phyloP scores from a whole-genome alignment of 1,140 invertebrate genomes.

The Hydropsyche tenuis region DNA sequence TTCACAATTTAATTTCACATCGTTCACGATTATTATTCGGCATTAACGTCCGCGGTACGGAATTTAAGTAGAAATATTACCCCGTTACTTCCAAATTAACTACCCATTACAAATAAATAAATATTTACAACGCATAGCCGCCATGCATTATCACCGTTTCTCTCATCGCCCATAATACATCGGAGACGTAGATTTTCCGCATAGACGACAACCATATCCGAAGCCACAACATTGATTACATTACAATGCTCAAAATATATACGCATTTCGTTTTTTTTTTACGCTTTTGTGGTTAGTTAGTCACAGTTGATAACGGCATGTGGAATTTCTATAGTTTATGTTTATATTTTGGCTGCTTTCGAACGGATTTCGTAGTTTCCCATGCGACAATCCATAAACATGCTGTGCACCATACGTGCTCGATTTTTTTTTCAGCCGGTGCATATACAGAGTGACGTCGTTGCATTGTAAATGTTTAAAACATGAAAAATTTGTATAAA shows the following conservation, averaged over 20 bases:
- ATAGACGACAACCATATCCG: background rate
- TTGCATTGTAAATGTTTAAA: background rate
- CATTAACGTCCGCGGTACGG: too few relatives aligned
- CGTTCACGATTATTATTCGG: too few relatives aligned
- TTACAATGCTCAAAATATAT: background rate
- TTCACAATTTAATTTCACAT: too few relatives aligned
- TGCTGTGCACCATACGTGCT: background rate
- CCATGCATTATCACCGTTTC: background rate
- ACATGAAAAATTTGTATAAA: too few relatives aligned
- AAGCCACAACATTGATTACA: background rate
- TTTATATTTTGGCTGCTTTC: background rate
- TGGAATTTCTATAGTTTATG: background rate
- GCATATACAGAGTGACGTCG: background rate
- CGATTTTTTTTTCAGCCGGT: background rate
- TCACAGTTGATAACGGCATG: constrained; percentile 11
- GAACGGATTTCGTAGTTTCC: background rate
- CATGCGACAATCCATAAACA: background rate
- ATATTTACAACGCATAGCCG: background rate
- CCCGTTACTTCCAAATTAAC: background rate
- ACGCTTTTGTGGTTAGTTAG: background rate
- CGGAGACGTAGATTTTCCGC: too few relatives aligned
- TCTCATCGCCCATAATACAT: too few relatives aligned
- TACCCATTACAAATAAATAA: constrained; percentile 8
- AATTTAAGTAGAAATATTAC: too few relatives aligned
- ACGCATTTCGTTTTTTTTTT: background rate